These are phyloP conservation scores for Gopherus evgoodei DNA, from an alignment of 2,113 vertebrate genomes.

Conservation along the genomic window DNA sequence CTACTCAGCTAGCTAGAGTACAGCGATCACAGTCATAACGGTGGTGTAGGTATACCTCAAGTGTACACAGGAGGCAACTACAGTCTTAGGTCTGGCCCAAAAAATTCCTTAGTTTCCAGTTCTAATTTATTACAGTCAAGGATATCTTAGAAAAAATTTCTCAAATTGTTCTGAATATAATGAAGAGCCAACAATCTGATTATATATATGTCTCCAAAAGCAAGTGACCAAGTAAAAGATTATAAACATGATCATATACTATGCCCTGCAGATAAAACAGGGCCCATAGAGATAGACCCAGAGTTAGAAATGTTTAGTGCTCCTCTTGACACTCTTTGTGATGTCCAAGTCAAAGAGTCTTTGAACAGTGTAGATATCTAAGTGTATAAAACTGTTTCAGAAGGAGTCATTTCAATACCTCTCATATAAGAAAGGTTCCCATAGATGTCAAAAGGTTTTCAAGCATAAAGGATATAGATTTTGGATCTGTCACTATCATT, in stretches of 20 bases:
- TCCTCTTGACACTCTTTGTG: not conserved
- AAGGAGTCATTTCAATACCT: not conserved
- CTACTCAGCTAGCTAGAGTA: too few relatives aligned
- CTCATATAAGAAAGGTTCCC: not conserved
- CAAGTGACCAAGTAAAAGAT: not conserved
- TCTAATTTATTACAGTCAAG: not conserved
- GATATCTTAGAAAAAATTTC: not conserved
- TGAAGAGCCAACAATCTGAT: not conserved
- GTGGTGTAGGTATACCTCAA: not conserved
- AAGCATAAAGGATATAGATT: rapidly evolving
- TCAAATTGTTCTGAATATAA: not conserved
- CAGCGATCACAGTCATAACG: too few relatives aligned
- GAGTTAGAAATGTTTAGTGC: not conserved
- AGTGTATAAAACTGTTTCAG: not conserved
- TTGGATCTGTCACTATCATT: not conserved
- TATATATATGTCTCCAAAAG: too few relatives aligned
- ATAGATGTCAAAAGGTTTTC: not conserved
- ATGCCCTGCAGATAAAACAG: not conserved
- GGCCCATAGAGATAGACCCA: not conserved
- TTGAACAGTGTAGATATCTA: not conserved
- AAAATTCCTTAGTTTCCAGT: not conserved
- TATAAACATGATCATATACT: not conserved
- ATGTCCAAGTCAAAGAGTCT: not conserved
- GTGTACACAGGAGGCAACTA: not conserved
- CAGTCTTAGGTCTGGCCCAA: not conserved